A percentile compares a stretch with the other conserved stretches of the same genome.
phyloP scores from a whole-genome alignment of 53 echinoderm and acorn worm genomes.

The Pentamera pediparva region DNA sequence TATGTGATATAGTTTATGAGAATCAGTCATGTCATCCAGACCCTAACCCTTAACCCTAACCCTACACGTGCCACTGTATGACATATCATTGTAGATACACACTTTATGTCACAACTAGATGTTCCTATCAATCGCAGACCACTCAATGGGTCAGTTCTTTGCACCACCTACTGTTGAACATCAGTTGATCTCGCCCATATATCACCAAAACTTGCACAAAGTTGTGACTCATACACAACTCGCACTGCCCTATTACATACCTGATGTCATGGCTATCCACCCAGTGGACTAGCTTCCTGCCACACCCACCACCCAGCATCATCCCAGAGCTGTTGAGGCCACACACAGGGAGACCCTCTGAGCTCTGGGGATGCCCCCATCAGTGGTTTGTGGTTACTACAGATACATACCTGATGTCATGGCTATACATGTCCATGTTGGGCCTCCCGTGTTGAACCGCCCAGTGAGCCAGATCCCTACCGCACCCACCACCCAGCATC shows the following conservation, averaged over 20 bases:
- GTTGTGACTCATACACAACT: neutral
- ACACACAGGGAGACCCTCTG: conserved; percentile 75
- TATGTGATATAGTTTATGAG: too few relatives aligned
- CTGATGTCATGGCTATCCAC: conserved; percentile 85
- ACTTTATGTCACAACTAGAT: too few relatives aligned
- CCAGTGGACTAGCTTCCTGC: conserved; percentile 84
- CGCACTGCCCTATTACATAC: conserved; percentile 25
- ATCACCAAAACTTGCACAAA: too few relatives aligned
- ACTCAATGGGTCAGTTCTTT: too few relatives aligned
- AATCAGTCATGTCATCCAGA: too few relatives aligned
- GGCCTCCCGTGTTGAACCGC: conserved; percentile 72
- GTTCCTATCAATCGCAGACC: too few relatives aligned
- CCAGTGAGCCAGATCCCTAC: conserved; percentile 85
- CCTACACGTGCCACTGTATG: too few relatives aligned
- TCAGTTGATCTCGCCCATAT: too few relatives aligned
- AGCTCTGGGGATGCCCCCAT: conserved; percentile 86
- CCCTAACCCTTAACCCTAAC: too few relatives aligned
- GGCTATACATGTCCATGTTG: conserved; percentile 82
- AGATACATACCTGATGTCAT: conserved; percentile 96
- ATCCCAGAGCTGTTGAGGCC: conserved; percentile 84
- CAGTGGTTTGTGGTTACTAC: conserved; percentile 69
- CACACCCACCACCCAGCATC: conserved; percentile 65
- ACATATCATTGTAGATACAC: too few relatives aligned
- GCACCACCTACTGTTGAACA: too few relatives aligned
- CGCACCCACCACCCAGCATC: conserved; percentile 89